Base-by-base conservation (phyloP, 2,888 invertebrate species). In the Suillia variegata region DNA sequence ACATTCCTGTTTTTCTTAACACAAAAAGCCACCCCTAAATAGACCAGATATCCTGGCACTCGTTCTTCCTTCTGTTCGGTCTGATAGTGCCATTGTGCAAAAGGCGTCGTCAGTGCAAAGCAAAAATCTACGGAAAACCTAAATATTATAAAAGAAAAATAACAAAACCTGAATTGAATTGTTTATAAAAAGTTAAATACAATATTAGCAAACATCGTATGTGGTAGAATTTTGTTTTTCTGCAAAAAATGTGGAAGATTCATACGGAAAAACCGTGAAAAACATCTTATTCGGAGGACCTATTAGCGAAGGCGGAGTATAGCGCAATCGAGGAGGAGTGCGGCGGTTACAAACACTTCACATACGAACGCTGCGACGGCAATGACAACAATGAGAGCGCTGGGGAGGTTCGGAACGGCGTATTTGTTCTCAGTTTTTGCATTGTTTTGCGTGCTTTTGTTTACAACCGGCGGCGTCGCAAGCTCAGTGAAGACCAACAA, bases 71-170 rank as follows among this genome's bases (percentile, higher is more conserved):
- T 47, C 49, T 56, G 59, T 58, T 55, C 62, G 60, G 65, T 58
- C n/a, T 67, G 62, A 61, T 59, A 61, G 17, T 47, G 64, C 65
- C 66, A 70, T 68, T 68, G 64, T 64, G 67, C 66, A 68, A 74
- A 76, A 75, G 75, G 75, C 75, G 76, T 75, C 76, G 67, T 67
- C 73, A 66, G 64, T 61, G 61, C 38, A 60, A 60, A 64, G 61
- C 53, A 58, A 60, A 59, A 66, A 42, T 21, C 21, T 24, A 2
- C 24, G n/a, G 24, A 15, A 42, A 15, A 54, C n/a, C 15, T 54
- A n/a, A n/a, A n/a, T n/a, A n/a, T n/a, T n/a, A 2, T 52, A 12
- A 49, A 33, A 33, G 20, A 55, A 4, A 34, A 13, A 31, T 33
- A 12, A 26, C 5, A 33, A 15, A n/a, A n/a, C n/a, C n/a, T n/a